Evolutionary conservation across 2,797 vertebrate species (phyloP), one percentile per base, ranked within the genome.

Genomic region (Ceryle rudis): DNA sequence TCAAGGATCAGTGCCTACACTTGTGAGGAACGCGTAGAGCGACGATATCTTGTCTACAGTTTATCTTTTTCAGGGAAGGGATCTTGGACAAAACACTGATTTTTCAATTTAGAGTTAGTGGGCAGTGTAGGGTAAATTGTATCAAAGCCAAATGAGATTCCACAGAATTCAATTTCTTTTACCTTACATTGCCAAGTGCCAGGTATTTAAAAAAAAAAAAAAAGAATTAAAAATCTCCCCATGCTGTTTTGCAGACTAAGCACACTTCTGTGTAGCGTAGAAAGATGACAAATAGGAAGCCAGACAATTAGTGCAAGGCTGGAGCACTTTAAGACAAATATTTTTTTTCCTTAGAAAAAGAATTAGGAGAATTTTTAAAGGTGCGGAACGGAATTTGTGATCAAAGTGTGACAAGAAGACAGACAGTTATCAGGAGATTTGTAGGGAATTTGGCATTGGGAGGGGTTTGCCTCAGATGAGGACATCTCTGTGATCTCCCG

Each of bases 81-180:
- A 1, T 80, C 70, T 71, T 86, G 37, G 31, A 41, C 61, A 72
- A 90, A 91, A 64, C 23, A 41, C 23, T 65, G 37, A 31, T 93
- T 88, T 88, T 86, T 89, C 78, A 77, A 33, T 90, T 89, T 81
- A 73, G 55, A 66, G 35, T 75, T 93, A 84, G 55, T 20, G 29
- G 86, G 73, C 62, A 39, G 26, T 4, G 62, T 54, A 79, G 62
- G 29, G 73, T 52, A 81, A 52, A 16, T 88, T 94, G 70, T 79
- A 71, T 89, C 77, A 80, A 80, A 93, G 81, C 77, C 64, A 96
- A 94, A 90, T 89, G 47, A 44, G 86, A 61, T 55, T 96, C 73
- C 61, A 57, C 54, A 66, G 80, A 89, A 96, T 75, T 95, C 41
- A 57, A 5, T 81, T 95, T 93, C 42, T 91, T 81, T 83, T 51